Evolutionary conservation across 2,888 invertebrate genomes (phyloP).

Genomic region (Phengaris arion): DNA sequence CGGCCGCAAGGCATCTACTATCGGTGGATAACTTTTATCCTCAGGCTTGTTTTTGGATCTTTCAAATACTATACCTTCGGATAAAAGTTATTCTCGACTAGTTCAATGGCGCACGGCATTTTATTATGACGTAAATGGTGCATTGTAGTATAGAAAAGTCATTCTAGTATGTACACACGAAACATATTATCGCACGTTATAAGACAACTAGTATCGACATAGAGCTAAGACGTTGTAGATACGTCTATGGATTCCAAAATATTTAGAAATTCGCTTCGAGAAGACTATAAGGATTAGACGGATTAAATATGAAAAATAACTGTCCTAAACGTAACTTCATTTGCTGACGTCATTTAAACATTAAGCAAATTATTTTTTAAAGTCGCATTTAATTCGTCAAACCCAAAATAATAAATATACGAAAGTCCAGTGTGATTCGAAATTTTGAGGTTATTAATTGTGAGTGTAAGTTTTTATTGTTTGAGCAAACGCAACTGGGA

Average conservation of each 20-base stretch:
- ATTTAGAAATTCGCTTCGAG: slow-evolving; percentile 7
- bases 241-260: neutral
- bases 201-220: slow-evolving; percentile 17
- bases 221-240: neutral
- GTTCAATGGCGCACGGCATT: neutral
- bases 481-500: slow-evolving; percentile 11
- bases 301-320: neutral
- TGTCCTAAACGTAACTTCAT: neutral
- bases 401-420: neutral
- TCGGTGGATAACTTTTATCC: too few species aligned
- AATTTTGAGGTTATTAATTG: neutral
- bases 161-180: slow-evolving; percentile 8
- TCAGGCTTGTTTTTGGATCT: too few species aligned
- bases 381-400: neutral
- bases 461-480: slow-evolving; percentile 25
- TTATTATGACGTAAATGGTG: slow-evolving; percentile 3
- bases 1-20: too few species aligned
- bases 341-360: neutral
- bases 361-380: neutral
- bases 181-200: slow-evolving; percentile 7
- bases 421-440: neutral
- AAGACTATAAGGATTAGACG: neutral
- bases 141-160: neutral
- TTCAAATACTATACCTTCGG: neutral
- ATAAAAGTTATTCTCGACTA: neutral